Percentiles rank a stretch among this genome's conserved stretches.
Conservation (phyloP, 2,888 invertebrate genomes). For the Sarcophaga caerulescens region DNA sequence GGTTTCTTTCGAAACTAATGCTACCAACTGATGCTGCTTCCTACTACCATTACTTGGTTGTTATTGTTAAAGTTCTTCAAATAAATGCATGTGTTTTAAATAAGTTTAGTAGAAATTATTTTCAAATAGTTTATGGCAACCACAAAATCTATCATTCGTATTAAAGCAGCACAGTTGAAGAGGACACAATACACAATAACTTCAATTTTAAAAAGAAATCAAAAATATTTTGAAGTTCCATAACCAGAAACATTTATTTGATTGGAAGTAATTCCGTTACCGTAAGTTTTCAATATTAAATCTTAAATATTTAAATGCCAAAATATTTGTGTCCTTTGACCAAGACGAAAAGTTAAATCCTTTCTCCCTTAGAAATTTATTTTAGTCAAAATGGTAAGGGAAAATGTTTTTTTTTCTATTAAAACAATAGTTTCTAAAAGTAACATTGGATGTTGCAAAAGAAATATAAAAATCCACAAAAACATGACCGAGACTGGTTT, state of each 20-base stretch:
- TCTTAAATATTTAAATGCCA: slow-evolving; percentile 14
- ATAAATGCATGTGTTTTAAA: slow-evolving; percentile 37
- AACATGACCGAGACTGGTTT: slow-evolving; percentile 59
- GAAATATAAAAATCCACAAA: slow-evolving; percentile 26
- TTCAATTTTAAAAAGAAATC: neutral
- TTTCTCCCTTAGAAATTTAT: slow-evolving; percentile 12
- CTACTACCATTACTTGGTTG: slow-evolving; percentile 15
- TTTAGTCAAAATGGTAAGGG: neutral
- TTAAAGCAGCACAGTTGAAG: neutral
- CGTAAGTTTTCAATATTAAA: neutral
- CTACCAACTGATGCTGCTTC: neutral
- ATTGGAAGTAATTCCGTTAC: neutral
- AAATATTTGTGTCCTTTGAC: slow-evolving; percentile 25
- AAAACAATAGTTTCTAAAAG: slow-evolving; percentile 26
- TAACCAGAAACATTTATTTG: slow-evolving; percentile 16
- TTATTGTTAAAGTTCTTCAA: slow-evolving; percentile 34
- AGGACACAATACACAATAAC: neutral
- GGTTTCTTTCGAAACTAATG: slow-evolving; percentile 39
- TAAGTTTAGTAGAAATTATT: slow-evolving; percentile 46
- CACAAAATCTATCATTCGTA: slow-evolving; percentile 44
- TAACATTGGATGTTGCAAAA: no score
- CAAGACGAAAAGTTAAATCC: neutral
- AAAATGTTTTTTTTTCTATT: neutral
- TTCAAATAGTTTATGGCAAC: slow-evolving; percentile 40
- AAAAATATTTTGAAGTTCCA: neutral